phyloP scores from a whole-genome alignment of 2,797 vertebrate species.

The Danio choprae region DNA sequence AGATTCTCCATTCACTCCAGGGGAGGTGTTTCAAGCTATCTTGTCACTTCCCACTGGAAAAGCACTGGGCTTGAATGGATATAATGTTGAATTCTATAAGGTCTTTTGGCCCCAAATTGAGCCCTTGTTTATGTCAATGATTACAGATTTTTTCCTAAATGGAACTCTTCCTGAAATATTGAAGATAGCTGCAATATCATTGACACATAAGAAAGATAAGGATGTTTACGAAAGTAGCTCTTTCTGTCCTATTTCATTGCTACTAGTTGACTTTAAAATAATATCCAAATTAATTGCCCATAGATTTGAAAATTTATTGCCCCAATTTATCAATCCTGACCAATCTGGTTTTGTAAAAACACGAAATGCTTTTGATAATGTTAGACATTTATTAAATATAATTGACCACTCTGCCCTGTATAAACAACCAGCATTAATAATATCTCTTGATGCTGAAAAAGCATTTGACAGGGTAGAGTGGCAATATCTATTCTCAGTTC shows the following conservation, averaged over 20 bases:
- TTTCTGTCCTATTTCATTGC: too few species aligned
- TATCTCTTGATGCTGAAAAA: background rate
- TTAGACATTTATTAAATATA: background rate
- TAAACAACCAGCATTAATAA: background rate
- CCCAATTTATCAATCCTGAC: background rate
- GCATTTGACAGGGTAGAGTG: background rate
- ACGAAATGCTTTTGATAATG: background rate
- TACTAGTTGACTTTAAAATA: too few species aligned
- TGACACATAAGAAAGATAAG: too few species aligned
- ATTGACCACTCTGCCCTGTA: background rate
- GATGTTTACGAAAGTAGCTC: too few species aligned
- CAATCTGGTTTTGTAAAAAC: background rate
- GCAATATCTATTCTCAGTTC: background rate
- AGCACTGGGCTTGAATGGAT: background rate
- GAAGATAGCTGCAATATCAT: too few species aligned
- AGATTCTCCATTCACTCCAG: background rate
- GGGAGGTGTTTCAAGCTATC: background rate
- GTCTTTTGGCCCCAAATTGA: background rate
- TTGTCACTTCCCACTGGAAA: background rate
- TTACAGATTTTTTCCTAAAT: too few species aligned
- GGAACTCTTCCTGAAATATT: background rate
- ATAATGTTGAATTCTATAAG: too few species aligned
- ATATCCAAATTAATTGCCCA: background rate
- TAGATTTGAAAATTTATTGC: background rate
- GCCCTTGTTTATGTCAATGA: too few species aligned